Base-by-base conservation (phyloP, 2,797 vertebrate genomes). In the Hirundo rustica region DNA sequence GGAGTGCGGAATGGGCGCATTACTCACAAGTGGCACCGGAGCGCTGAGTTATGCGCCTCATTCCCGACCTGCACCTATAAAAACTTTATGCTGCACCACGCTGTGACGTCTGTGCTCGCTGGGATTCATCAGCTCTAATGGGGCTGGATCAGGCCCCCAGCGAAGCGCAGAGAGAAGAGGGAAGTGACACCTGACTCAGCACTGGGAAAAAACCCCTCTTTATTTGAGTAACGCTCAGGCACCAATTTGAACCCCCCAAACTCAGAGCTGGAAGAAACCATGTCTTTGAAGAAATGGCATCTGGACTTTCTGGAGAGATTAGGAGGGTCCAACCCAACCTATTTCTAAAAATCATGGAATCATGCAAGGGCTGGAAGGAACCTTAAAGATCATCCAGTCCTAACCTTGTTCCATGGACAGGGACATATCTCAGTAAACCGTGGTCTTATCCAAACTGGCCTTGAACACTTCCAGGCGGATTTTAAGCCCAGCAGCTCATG, bases 21-120 rank as follows among this genome's bases (percentile, higher is more conserved):
- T 40, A 96, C 92, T 97, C 96, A 97, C 91, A 17, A 53, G 92
- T 88, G 89, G 96, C 95, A 96, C 68, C n/a, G 21, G 18, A 1
- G 54, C 7, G 1, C 68, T 96, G 96, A 97, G 95, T 97, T 97
- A 96, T 96, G 91, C 66, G 2, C 89, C 85, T 93, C 95, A 89
- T 96, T 93, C 91, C 93, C 91, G 53, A 25, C 77, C 79, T 3
- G 12, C 55, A 13, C 93, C 76, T 5, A 93, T 96, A 97, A 96
- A 97, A 96, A 95, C 95, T 95, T 97, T 94, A 97, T 96, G 91
- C 89, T 44, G 89, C 72, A 72, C 91, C 95, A 81, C 0, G 10
- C 79, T 2, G 11, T 92, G 92, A 94, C 70, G 44, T 95, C 93
- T 78, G 68, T 7, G 57, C 92, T 72, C 1, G 7, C 80, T 26